phyloP scores from a whole-genome alignment of 2,797 vertebrate species.

The Pseudotriccus pelzelni region DNA sequence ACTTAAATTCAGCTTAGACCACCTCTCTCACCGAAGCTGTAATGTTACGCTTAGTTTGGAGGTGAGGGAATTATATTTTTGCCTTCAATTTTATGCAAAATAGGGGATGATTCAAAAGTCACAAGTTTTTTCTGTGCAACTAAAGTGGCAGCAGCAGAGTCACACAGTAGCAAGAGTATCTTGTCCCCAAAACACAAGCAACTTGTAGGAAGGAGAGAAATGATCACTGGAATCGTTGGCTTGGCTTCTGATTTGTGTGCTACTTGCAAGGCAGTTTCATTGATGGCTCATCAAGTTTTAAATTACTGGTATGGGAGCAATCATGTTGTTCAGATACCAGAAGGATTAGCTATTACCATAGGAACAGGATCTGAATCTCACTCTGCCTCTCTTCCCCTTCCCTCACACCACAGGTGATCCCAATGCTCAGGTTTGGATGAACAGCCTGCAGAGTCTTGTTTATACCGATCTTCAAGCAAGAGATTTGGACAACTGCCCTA shows the following conservation, averaged over 20 bases:
- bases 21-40: background rate
- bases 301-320: conserved; percentile 14
- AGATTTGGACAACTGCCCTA: background rate
- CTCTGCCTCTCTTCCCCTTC: background rate
- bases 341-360: background rate
- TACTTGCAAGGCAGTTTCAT: background rate
- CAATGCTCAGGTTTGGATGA: background rate
- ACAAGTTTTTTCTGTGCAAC: background rate
- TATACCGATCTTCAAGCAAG: background rate
- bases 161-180: background rate
- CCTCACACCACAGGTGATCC: background rate
- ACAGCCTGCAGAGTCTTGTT: background rate
- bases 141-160: background rate
- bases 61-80: background rate
- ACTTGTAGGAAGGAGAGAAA: background rate
- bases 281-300: conserved; percentile 16
- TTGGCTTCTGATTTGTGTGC: background rate
- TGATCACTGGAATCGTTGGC: background rate
- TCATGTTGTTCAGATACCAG: background rate
- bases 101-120: background rate
- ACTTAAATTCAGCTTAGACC: background rate
- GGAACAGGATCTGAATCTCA: background rate
- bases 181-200: background rate
- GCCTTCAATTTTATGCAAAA: background rate
- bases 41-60: background rate